These are phyloP conservation scores for Athene cunicularia DNA, from an alignment of 2,113 vertebrate species.

Conservation along the genomic window DNA sequence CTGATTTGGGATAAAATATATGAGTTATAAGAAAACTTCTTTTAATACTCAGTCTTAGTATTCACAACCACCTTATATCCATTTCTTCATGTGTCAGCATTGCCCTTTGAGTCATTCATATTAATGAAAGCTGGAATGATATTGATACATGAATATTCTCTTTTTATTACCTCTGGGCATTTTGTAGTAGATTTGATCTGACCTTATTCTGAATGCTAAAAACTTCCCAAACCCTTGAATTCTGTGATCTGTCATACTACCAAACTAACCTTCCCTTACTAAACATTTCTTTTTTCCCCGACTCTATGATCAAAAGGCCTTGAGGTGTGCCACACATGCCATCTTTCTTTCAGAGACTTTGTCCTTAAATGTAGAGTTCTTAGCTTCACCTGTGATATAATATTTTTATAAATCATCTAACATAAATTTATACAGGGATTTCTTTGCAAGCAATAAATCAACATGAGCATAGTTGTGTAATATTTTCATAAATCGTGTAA, in stretches of 20 bases:
- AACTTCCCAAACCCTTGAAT: not conserved
- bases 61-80: not conserved
- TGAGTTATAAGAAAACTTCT: not conserved
- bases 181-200: slow-evolving; percentile 36
- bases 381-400: not conserved
- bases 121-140: not conserved
- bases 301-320: slow-evolving; percentile 4
- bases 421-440: not conserved
- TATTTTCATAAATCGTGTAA: too few relatives aligned
- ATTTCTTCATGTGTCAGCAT: not conserved
- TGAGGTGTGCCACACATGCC: not conserved
- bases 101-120: not conserved
- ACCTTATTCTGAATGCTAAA: slow-evolving; percentile 2
- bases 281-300: not conserved
- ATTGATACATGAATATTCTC: slow-evolving; percentile 42
- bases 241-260: not conserved
- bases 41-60: not conserved
- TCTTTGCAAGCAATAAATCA: not conserved
- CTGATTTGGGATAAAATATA: not conserved
- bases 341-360: not conserved
- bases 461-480: not conserved
- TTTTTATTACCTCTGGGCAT: slow-evolving; percentile 6
- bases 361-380: not conserved
- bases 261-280: not conserved
- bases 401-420: not conserved